Evolutionary conservation across 1,140 invertebrate species (phyloP), one percentile per base, ranked within the genome.

Genomic region (Microvelia longipes): DNA sequence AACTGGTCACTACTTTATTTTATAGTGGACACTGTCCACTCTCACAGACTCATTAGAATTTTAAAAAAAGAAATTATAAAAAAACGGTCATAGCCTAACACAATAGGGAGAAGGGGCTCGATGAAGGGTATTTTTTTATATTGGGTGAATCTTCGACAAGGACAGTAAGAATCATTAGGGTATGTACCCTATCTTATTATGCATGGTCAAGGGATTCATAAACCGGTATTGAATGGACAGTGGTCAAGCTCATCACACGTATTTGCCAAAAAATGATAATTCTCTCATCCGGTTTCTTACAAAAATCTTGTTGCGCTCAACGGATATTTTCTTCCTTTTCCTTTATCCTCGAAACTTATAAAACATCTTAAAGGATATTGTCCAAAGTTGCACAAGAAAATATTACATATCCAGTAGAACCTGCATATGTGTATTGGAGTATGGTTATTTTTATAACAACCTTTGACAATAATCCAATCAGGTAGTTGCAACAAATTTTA

Each of bases 81-180:
- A 28, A 35, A 35, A 50, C 67, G 67, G 66, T 26, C 15, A 29
- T 25, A 27, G n/a, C 67, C 67, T 29, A 27, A 29, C 2, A 68
- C 28, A 68, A 68, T 68, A 50, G 67, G 29, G 15, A 30, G 24
- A 68, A 50, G 30, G 66, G 67, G 67, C 65, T 2, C 35, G 35
- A 11, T 50, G 35, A 50, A 50, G 35, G 35, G 35, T 50, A 50
- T 11, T 50, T 50, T 50, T 50, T 50, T 50, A 50, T 50, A 11
- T 19, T 50, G 35, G 19, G 35, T 50, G 19, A 19, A 19, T 19
- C 5, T 50, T 50, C 35, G 35, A 50, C 35, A 50, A 50, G 35
- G 35, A 19, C 35, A 50, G 35, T n/a, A n/a, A 50, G 35, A 50
- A 50, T 50, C 35, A 50, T 50, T 50, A 50, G 19, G 35, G 35